These are phyloP conservation scores for Dynastes hyllus DNA, from an alignment of 2,888 invertebrate genomes.

Conservation along the genomic window DNA sequence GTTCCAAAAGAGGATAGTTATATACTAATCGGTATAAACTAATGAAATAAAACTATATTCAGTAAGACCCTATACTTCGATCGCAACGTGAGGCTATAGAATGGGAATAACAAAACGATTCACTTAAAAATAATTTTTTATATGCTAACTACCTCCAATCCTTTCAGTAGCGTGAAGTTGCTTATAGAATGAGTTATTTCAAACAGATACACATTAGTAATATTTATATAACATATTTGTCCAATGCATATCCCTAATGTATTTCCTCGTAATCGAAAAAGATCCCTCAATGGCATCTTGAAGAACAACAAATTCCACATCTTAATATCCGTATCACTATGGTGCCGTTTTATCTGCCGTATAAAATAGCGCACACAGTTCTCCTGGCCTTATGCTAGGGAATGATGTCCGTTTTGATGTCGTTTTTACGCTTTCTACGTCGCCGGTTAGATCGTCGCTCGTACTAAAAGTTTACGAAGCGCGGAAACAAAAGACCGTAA, in stretches of 20 bases:
- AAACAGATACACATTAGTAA: neutral
- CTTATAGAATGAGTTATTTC: neutral
- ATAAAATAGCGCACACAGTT: neutral
- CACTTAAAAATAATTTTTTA: no score
- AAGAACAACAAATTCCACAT: neutral
- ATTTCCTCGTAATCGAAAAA: neutral
- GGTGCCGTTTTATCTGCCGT: neutral
- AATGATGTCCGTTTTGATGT: neutral
- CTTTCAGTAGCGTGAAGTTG: no score
- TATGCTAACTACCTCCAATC: no score
- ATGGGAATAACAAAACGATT: no score
- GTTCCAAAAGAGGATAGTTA: no score
- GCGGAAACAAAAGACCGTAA: neutral
- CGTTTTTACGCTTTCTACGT: constrained; percentile 1
- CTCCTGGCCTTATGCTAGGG: neutral
- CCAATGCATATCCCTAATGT: neutral
- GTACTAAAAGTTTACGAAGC: constrained; percentile 7
- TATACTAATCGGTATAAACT: no score
- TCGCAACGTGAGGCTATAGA: no score
- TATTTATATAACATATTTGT: neutral
- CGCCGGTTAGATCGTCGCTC: neutral
- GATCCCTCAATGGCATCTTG: neutral
- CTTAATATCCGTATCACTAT: neutral
- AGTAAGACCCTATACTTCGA: no score
- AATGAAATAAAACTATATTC: no score